phyloP scores from a whole-genome alignment of 2,888 invertebrate species.

The Chironomus riparius region DNA sequence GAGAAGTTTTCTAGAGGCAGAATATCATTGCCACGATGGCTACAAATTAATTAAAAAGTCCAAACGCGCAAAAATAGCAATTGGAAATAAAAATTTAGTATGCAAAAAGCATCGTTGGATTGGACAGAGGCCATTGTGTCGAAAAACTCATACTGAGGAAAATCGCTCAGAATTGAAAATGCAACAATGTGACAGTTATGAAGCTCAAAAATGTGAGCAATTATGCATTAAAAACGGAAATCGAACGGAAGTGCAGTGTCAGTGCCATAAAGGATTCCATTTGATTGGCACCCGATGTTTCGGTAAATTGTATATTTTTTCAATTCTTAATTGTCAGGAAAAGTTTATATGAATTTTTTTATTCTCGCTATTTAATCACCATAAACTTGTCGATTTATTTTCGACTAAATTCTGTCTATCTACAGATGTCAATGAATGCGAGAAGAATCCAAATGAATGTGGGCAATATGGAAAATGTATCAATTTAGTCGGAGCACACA shows the following conservation, averaged over 20 bases:
- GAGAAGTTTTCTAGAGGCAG: conserved; percentile 30
- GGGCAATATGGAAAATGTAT: conserved; percentile 39
- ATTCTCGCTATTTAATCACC: too few species aligned
- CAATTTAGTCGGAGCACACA: conserved; percentile 45
- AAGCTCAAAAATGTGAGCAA: conserved; percentile 29
- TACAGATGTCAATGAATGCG: conserved; percentile 46
- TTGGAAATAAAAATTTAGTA: conserved; percentile 28
- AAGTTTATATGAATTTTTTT: neutral
- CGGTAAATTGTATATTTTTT: conserved; percentile 28
- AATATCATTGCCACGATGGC: conserved; percentile 31
- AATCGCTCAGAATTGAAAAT: conserved; percentile 24
- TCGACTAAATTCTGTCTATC: neutral
- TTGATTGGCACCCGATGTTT: conserved; percentile 33
- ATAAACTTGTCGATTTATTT: too few species aligned
- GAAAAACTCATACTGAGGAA: conserved; percentile 26
- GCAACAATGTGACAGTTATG: conserved; percentile 23
- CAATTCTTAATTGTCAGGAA: too few species aligned
- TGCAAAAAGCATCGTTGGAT: conserved; percentile 30
- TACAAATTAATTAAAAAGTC: conserved; percentile 28
- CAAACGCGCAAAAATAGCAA: conserved; percentile 8
- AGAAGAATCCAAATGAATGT: conserved; percentile 41
- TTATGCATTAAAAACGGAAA: conserved; percentile 31
- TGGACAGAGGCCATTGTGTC: conserved; percentile 29
- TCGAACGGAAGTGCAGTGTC: conserved; percentile 40
- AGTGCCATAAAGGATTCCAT: conserved; percentile 44